Conservation (phyloP, 2,797 vertebrate species). For the Pantherophis alleghaniensis region DNA sequence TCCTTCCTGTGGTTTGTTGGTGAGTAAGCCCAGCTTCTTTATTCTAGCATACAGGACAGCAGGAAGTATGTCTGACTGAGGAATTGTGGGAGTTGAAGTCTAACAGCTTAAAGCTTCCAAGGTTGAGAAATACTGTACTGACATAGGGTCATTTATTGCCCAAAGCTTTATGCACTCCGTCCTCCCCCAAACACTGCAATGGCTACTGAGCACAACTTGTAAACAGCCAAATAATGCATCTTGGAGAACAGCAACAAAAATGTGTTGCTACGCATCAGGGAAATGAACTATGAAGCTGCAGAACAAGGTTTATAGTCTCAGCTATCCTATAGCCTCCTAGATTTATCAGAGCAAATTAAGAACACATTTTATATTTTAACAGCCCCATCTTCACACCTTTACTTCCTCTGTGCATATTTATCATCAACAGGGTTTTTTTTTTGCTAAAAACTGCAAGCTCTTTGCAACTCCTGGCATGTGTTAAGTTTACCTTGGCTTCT, state of each 20-base stretch:
- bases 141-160: neutral
- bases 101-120: too few species aligned
- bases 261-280: neutral
- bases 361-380: neutral
- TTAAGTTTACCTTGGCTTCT: neutral
- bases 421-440: neutral
- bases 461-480: neutral
- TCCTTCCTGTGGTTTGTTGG: neutral
- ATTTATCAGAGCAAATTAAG: neutral
- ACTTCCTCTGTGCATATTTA: neutral
- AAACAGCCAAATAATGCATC: neutral
- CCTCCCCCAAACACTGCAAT: neutral
- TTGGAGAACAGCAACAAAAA: neutral
- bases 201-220: neutral
- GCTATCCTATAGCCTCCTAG: neutral
- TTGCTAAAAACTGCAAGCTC: neutral
- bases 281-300: neutral
- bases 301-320: neutral
- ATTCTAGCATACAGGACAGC: neutral
- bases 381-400: neutral
- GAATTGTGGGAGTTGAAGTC: neutral
- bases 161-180: neutral
- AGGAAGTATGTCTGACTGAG: neutral
- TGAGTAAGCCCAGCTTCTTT: neutral
- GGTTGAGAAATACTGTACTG: neutral